phyloP scores from a whole-genome alignment of 2,113 vertebrate genomes.

The Lophius piscatorius region DNA sequence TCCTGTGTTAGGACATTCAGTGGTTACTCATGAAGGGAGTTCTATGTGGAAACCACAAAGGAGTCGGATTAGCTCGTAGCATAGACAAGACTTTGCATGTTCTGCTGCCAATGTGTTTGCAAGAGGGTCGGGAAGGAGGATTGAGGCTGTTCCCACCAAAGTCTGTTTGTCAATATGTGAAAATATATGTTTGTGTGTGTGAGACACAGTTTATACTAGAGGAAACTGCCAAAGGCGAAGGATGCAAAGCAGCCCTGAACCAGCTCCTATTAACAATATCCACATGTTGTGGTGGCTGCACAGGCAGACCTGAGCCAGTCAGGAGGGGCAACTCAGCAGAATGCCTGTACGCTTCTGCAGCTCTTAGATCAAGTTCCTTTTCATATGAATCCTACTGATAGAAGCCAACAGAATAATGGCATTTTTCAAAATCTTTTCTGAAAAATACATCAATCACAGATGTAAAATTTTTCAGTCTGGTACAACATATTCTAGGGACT shows the following conservation, averaged over 20 bases:
- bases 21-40: conserved; percentile 27
- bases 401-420: background rate
- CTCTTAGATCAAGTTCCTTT: conserved; percentile 1
- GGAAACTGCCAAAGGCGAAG: conserved; percentile 57
- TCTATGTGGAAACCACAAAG: conserved; percentile 41
- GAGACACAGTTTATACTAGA: conserved; percentile 52
- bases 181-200: conserved; percentile 66
- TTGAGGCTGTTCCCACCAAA: conserved; percentile 32
- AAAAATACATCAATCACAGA: background rate
- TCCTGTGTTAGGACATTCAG: conserved; percentile 44
- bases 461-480: background rate
- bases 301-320: conserved; percentile 46
- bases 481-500: background rate
- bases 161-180: conserved; percentile 71
- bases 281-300: conserved; percentile 66
- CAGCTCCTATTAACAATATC: conserved; percentile 64
- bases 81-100: conserved; percentile 55
- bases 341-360: conserved; percentile 7
- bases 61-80: conserved; percentile 19
- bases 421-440: background rate
- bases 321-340: conserved; percentile 10
- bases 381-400: conserved; percentile 1
- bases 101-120: conserved; percentile 54
- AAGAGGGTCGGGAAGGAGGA: conserved; percentile 13
- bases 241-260: conserved; percentile 56